These are phyloP conservation scores for Neomorphus geoffroyi DNA, from an alignment of 2,797 vertebrate genomes.

Conservation along the genomic window DNA sequence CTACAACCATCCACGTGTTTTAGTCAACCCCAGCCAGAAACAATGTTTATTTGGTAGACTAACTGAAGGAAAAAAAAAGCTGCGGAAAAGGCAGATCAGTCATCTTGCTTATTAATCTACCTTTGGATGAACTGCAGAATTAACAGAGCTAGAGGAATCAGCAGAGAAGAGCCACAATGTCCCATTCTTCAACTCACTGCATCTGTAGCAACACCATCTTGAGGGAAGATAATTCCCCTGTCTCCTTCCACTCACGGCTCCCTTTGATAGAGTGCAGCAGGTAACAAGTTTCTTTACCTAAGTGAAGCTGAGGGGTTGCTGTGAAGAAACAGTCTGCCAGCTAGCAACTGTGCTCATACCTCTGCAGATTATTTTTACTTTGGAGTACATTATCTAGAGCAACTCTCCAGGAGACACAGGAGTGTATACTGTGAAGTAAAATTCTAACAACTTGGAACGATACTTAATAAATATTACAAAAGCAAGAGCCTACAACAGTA, in stretches of 20 bases:
- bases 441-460: neutral
- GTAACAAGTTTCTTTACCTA: neutral
- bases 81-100: neutral
- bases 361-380: neutral
- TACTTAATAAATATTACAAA: neutral
- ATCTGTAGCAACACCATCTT: neutral
- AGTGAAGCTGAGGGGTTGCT: neutral
- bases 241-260: neutral
- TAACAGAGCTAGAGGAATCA: neutral
- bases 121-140: neutral
- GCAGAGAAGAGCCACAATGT: rapidly evolving
- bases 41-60: neutral
- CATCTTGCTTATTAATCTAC: neutral
- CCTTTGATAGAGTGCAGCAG: neutral
- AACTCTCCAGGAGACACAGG: neutral
- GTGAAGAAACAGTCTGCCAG: neutral
- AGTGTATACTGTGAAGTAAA: no score
- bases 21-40: neutral
- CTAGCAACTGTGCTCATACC: neutral
- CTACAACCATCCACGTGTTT: neutral
- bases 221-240: neutral
- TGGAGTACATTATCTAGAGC: neutral
- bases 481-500: neutral
- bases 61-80: no score
- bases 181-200: neutral